These are phyloP conservation scores for Spatulosminthurus flaviceps DNA, from an alignment of 2,888 invertebrate species.

Conservation along the genomic window DNA sequence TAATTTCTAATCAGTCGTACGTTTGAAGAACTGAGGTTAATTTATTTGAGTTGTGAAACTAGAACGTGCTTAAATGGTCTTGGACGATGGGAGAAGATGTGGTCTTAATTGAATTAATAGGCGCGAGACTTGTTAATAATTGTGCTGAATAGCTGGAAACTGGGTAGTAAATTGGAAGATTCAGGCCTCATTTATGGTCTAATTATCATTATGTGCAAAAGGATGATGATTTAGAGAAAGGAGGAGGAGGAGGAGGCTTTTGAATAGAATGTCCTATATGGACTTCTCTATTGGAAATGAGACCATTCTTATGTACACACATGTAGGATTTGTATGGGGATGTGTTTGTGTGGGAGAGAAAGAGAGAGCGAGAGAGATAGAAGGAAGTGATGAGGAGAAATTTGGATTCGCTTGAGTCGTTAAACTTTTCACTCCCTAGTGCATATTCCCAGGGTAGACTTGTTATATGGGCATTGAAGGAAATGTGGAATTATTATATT, in stretches of 20 bases:
- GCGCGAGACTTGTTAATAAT: conserved; percentile 43
- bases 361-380: neutral
- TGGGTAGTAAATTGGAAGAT: conserved; percentile 43
- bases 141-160: conserved; percentile 42
- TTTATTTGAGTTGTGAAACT: conserved; percentile 22
- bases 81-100: conserved; percentile 19
- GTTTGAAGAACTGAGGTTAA: conserved; percentile 33
- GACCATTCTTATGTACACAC: neutral
- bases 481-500: neutral
- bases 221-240: conserved; percentile 41
- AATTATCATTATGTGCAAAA: conserved; percentile 43
- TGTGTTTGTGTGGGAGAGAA: neutral
- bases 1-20: conserved; percentile 31
- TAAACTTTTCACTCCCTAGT: conserved; percentile 16
- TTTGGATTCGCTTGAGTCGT: conserved; percentile 30
- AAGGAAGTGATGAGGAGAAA: conserved; percentile 25
- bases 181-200: conserved; percentile 40
- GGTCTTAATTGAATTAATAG: conserved; percentile 45
- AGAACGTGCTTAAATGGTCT: conserved; percentile 25
- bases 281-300: neutral
- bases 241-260: neutral
- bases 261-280: conserved; percentile 32
- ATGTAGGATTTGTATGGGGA: neutral
- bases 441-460: neutral
- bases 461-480: neutral